Base-by-base conservation (phyloP, 2,113 vertebrate species). In the Xenus cinereus region DNA sequence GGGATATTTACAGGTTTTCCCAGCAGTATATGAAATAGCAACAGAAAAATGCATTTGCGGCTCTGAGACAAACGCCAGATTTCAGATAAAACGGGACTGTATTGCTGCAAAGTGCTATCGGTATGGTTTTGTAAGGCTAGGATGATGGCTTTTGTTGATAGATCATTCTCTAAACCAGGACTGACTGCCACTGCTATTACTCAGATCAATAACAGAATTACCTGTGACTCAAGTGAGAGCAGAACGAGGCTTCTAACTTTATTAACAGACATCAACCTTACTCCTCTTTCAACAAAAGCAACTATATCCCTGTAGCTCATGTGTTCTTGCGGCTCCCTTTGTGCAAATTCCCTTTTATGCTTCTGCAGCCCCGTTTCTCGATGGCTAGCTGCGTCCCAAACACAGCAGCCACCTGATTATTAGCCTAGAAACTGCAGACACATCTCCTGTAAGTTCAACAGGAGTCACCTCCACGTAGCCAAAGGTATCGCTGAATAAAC, bases 201-300 rank as follows among this genome's bases (percentile, higher is more conserved):
- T 95, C 74, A 87, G 62, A 89, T 76, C 84, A 79, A 39, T 87
- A 95, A 94, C 39, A 91, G 77, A 93, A 96, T 93, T 87, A 91
- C 33, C 77, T 95, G 64, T 64, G 74, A 63, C 50, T 79, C 81
- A 89, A 51, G n/a, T 57, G 43, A 90, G 74, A 84, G 53, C 62
- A 95, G 74, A 94, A 57, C 0, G 4, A 76, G 50, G 37, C 57
- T 89, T 89, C 62, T 83, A 87, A 93, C 77, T 79, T 87, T 53
- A 89, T 91, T 93, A 93, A 87, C n/a, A 91, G 82, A 87, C 23
- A 30, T 51, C 89, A 92, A 48, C 2, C 19, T 50, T 73, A 63
- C n/a, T 85, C 43, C 60, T 87, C 64, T 93, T 89, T 72, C 73
- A 87, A 86, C 46, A 87, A 81, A 89, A 6, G 9, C 60, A 81